Evolutionary conservation across 2,888 invertebrate species (phyloP).

Genomic region (Nemotelus pantherinus): DNA sequence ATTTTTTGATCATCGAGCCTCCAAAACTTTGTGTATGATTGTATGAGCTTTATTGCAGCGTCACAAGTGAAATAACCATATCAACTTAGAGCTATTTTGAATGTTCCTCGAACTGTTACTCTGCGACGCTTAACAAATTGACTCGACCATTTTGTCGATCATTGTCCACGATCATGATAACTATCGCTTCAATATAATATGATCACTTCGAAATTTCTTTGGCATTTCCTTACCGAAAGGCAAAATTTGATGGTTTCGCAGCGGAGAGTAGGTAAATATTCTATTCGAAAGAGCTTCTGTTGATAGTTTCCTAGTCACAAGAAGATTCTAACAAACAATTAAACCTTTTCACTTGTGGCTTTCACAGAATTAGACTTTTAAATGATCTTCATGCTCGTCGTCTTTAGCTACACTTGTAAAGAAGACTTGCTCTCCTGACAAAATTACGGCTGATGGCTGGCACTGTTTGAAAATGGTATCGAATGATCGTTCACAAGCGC

Average conservation of each 20-base stretch:
- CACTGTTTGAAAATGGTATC: no score
- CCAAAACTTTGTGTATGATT: no score
- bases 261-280: no score
- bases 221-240: no score
- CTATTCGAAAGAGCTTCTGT: not conserved
- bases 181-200: not conserved
- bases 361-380: constrained; percentile 44
- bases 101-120: not conserved
- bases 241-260: no score
- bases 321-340: constrained; percentile 36
- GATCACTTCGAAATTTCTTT: constrained; percentile 14
- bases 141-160: constrained; percentile 34
- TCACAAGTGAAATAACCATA: no score
- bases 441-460: no score
- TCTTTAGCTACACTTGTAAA: not conserved
- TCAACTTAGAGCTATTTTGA: no score
- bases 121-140: constrained; percentile 41
- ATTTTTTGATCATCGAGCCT: no score
- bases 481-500: not conserved
- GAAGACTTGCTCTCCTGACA: no score
- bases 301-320: not conserved
- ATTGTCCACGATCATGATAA: constrained; percentile 27
- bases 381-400: constrained; percentile 31
- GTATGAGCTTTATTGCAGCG: no score
- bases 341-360: constrained; percentile 38